A percentile compares a stretch with the other conserved stretches of the same genome.
Evolutionary conservation across 2,888 invertebrate genomes (phyloP).

Genomic region (Drosophila rellima): DNA sequence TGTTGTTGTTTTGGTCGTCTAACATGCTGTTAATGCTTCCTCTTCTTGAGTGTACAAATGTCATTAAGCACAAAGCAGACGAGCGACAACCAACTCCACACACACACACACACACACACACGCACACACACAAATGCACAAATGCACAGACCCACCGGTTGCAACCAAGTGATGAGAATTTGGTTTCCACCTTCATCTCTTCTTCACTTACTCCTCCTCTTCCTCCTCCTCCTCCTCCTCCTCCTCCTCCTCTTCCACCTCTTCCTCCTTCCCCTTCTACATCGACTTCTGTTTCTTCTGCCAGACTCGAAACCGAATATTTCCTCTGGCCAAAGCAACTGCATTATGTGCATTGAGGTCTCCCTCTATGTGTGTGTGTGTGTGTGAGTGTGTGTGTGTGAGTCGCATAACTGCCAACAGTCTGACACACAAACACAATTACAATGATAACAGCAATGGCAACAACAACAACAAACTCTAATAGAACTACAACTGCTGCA

Average conservation of each 20-base stretch:
- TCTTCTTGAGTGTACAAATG: conserved; percentile 69
- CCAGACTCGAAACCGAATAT: conserved; percentile 26
- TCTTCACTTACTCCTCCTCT: neutral
- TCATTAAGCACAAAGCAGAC: conserved; percentile 72
- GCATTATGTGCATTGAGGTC: conserved; percentile 56
- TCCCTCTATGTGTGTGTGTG: conserved; percentile 6
- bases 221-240: neutral
- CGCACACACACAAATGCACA: conserved; percentile 5
- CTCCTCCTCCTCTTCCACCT: neutral
- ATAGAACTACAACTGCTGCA: conserved; percentile 9
- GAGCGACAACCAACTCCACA: conserved; percentile 26
- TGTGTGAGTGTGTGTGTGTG: conserved; percentile 27
- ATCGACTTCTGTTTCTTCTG: conserved; percentile 1
- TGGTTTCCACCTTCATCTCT: conserved; percentile 19
- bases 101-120: conserved; percentile 3
- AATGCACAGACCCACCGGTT: neutral
- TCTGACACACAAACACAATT: conserved; percentile 81
- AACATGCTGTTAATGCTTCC: conserved; percentile 54
- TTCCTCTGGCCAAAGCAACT: conserved; percentile 59
- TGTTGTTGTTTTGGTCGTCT: conserved; percentile 22
- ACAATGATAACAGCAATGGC: conserved; percentile 59
- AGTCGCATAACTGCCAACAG: conserved; percentile 71
- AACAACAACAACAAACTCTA: conserved; percentile 18
- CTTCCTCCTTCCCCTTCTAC: neutral
- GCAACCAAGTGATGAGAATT: conserved; percentile 42